Evolutionary conservation across 2,797 vertebrate species (phyloP).

Genomic region (Echeneis naucrates): DNA sequence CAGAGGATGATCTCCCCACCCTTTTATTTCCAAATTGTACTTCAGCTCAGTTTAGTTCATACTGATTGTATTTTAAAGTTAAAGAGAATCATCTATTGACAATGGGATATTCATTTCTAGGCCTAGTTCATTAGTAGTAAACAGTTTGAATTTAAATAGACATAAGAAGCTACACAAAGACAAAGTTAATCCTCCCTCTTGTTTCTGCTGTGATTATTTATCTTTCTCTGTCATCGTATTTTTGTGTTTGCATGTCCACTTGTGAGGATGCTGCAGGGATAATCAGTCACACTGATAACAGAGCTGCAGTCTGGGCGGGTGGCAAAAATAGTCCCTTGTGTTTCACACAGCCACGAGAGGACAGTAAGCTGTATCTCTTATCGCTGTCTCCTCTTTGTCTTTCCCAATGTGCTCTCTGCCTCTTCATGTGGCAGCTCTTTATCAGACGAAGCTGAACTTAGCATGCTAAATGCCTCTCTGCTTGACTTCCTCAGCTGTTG

Average conservation of each 20-base stretch:
- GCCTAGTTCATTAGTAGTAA: neutral
- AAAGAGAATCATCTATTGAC: neutral
- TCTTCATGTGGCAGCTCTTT: slow-evolving; percentile 42
- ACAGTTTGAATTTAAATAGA: neutral
- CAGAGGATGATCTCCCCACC: neutral
- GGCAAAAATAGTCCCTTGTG: slow-evolving; percentile 64
- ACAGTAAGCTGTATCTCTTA: slow-evolving; percentile 47
- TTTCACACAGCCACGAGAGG: slow-evolving; percentile 46
- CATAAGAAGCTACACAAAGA: slow-evolving; percentile 10
- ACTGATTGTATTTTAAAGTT: neutral
- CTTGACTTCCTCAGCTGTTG: slow-evolving; percentile 18
- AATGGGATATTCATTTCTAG: neutral
- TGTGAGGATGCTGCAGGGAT: slow-evolving; percentile 10
- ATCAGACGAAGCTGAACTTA: slow-evolving; percentile 57
- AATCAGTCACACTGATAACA: slow-evolving; percentile 57
- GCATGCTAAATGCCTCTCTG: slow-evolving; percentile 50
- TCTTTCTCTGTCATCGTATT: slow-evolving; percentile 9
- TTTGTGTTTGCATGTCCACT: slow-evolving; percentile 12
- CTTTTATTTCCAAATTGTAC: neutral
- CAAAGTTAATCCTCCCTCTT: neutral
- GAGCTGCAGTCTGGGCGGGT: neutral
- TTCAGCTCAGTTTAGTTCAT: neutral
- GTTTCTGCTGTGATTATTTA: neutral
- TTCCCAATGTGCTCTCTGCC: slow-evolving; percentile 11
- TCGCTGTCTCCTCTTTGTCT: slow-evolving; percentile 44